Evolutionary conservation across 2,888 invertebrate species (phyloP).

Genomic region (Epistrophe grossulariae): DNA sequence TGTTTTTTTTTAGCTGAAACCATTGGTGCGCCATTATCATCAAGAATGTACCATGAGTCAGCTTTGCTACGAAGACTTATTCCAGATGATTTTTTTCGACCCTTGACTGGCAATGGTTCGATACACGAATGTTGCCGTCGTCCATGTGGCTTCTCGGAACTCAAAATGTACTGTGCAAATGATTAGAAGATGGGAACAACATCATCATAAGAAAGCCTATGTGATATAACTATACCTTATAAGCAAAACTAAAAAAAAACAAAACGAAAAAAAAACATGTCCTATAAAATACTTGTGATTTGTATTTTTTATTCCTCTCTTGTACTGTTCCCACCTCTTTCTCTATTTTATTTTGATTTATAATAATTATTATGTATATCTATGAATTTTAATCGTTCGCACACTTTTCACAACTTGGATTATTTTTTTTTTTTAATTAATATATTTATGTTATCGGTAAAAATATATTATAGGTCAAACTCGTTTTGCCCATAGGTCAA

Average conservation of each 20-base stretch:
- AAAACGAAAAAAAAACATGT: constrained; percentile 16
- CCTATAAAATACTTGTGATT: constrained; percentile 25
- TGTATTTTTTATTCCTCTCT: constrained; percentile 28
- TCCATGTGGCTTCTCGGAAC: constrained; percentile 79
- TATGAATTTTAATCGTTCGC: constrained; percentile 13
- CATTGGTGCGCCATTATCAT: constrained; percentile 72
- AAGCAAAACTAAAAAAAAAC: constrained; percentile 40
- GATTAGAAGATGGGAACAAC: constrained; percentile 31
- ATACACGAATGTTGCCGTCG: constrained; percentile 81
- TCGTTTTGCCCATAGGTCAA: constrained; percentile 8
- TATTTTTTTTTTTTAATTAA: background rate
- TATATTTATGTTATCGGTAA: constrained; percentile 24
- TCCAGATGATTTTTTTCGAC: constrained; percentile 78
- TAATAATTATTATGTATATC: background rate
- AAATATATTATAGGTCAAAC: background rate
- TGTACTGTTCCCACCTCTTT: constrained; percentile 34
- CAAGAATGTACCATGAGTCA: constrained; percentile 57
- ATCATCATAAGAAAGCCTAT: constrained; percentile 58
- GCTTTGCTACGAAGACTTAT: constrained; percentile 78
- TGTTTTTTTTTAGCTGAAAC: constrained; percentile 76
- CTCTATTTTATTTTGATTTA: background rate
- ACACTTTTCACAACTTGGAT: background rate
- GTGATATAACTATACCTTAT: constrained; percentile 63
- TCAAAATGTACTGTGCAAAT: constrained; percentile 80
- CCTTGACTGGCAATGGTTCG: constrained; percentile 78